Percentiles rank a stretch among this genome's conserved stretches.
Evolutionary conservation across 2,888 invertebrate genomes (phyloP).

Genomic region (Diloba caeruleocephala): DNA sequence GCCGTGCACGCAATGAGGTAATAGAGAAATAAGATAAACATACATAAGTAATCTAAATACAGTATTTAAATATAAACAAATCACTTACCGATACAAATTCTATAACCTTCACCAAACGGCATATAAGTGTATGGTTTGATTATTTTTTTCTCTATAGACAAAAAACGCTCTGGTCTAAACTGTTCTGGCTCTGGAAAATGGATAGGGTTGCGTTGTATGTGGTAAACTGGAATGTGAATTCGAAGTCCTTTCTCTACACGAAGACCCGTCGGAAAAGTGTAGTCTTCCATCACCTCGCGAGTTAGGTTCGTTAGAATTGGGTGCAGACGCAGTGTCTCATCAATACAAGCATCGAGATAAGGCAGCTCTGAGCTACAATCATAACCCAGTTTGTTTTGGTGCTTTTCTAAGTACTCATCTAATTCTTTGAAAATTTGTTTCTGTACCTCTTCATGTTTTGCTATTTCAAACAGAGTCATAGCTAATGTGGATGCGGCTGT

Average conservation of each 20-base stretch:
- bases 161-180: slow-evolving; percentile 64
- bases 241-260: slow-evolving; percentile 57
- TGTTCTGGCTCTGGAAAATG: slow-evolving; percentile 62
- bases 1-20: too few species aligned
- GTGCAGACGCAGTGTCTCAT: slow-evolving; percentile 62
- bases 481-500: slow-evolving; percentile 34
- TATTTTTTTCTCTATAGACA: slow-evolving; percentile 55
- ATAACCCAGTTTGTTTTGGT: slow-evolving; percentile 29
- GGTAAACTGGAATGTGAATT: slow-evolving; percentile 62
- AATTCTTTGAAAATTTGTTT: slow-evolving; percentile 30
- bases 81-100: slow-evolving; percentile 65
- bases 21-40: too few species aligned
- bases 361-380: slow-evolving; percentile 54
- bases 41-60: too few species aligned
- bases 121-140: slow-evolving; percentile 61
- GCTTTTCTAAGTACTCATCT: slow-evolving; percentile 28
- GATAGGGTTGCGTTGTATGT: slow-evolving; percentile 61
- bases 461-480: slow-evolving; percentile 33
- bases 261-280: slow-evolving; percentile 60
- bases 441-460: slow-evolving; percentile 34
- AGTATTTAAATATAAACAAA: slow-evolving; percentile 8
- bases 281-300: slow-evolving; percentile 63
- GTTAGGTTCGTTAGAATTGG: slow-evolving; percentile 60
- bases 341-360: slow-evolving; percentile 60
- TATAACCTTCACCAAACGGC: slow-evolving; percentile 66